Percentiles rank a stretch among this genome's conserved stretches.
Conservation (phyloP, 2,888 invertebrate species). For the Spatulosminthurus flaviceps region DNA sequence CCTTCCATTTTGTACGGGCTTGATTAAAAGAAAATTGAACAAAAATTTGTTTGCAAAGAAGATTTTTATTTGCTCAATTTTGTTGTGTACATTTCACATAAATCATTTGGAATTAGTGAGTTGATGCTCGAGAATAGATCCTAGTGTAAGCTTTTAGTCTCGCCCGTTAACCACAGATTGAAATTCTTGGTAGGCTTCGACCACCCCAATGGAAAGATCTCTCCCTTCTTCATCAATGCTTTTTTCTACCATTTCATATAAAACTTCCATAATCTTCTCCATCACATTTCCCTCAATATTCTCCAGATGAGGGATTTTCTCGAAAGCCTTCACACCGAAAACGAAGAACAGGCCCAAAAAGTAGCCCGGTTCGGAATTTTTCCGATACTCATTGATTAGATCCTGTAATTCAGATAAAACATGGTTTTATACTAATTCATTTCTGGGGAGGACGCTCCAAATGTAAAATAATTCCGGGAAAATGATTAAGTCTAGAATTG, state of each 20-base stretch:
- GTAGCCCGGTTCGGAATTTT: not conserved
- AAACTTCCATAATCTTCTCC: not conserved
- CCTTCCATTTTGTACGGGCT: not conserved
- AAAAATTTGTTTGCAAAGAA: not conserved
- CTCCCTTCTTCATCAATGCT: not conserved
- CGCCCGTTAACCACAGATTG: not conserved
- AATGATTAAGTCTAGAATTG: not conserved
- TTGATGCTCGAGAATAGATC: too few species aligned
- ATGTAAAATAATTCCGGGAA: not conserved
- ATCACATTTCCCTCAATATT: conserved; percentile 33
- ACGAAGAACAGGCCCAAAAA: not conserved
- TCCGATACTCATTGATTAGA: conserved; percentile 26
- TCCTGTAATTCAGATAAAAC: not conserved
- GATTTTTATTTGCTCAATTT: too few species aligned
- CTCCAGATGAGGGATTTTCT: conserved; percentile 23
- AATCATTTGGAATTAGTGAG: too few species aligned
- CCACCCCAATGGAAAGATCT: conserved; percentile 2
- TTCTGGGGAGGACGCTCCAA: too few species aligned
- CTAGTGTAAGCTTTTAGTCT: too few species aligned
- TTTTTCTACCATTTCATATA: not conserved
- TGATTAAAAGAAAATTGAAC: not conserved
- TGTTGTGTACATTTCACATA: too few species aligned
- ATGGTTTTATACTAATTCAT: too few species aligned
- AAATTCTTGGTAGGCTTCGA: not conserved
- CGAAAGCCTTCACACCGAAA: conserved; percentile 1